Conservation (phyloP, 2,797 vertebrate species). For the Buceros bicornis region DNA sequence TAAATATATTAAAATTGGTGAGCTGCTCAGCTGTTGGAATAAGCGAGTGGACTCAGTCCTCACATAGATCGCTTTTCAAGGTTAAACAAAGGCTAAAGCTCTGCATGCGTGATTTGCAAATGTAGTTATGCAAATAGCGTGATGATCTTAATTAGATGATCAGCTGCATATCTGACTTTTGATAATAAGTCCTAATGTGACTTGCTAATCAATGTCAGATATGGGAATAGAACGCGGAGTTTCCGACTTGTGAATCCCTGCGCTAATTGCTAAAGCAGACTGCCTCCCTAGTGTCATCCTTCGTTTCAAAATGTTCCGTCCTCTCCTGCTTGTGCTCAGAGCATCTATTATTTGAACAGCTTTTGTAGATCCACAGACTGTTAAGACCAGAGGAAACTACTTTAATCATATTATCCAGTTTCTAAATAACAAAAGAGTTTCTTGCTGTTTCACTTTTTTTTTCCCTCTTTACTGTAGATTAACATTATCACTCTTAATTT, state of each 20-base stretch:
- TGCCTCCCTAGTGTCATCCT: conserved; percentile 10
- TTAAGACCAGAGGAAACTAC: neutral
- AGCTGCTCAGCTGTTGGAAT: neutral
- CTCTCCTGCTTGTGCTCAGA: neutral
- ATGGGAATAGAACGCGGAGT: conserved; percentile 67
- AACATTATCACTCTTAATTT: neutral
- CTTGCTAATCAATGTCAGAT: conserved; percentile 75
- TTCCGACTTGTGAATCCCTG: conserved; percentile 25
- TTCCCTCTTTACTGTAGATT: neutral
- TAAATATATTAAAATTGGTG: conserved; percentile 33
- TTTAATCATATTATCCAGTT: neutral
- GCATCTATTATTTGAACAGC: neutral
- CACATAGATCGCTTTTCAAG: conserved; percentile 50
- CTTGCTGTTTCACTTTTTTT: neutral
- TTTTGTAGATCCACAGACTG: neutral
- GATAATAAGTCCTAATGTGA: conserved; percentile 75
- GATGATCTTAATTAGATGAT: conserved; percentile 75
- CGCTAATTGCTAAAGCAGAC: conserved; percentile 38
- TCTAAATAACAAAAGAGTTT: neutral
- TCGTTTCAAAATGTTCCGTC: neutral
- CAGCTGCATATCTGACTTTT: conserved; percentile 72
- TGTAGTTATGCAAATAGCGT: conserved; percentile 70
- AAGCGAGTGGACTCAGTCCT: neutral
- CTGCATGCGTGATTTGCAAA: conserved; percentile 72
- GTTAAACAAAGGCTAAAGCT: conserved; percentile 73